These are phyloP conservation scores for Threskiornis aethiopicus DNA, from an alignment of 2,797 vertebrate genomes.

Conservation along the genomic window DNA sequence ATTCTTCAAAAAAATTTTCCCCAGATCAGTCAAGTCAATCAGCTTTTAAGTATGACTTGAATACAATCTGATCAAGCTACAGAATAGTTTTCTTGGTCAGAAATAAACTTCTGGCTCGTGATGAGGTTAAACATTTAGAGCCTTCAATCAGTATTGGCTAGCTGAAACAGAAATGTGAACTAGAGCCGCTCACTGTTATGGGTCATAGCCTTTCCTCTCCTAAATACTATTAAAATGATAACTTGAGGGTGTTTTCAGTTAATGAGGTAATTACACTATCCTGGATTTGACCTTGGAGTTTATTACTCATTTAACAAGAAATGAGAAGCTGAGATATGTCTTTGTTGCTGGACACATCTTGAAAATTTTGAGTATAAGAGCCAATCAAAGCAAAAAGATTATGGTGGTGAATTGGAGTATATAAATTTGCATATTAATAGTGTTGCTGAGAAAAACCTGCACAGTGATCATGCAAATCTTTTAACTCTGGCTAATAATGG, in stretches of 20 bases:
- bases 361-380: neutral
- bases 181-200: neutral
- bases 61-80: neutral
- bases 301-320: constrained; percentile 30
- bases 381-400: constrained; percentile 27
- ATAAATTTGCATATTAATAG: constrained; percentile 30
- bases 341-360: constrained; percentile 13
- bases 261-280: constrained; percentile 38
- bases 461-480: neutral
- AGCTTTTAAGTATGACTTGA: neutral
- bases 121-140: neutral
- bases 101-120: neutral
- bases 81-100: neutral
- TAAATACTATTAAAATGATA: neutral
- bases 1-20: neutral
- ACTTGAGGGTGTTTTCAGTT: neutral
- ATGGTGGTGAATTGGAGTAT: neutral
- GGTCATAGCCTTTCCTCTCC: neutral
- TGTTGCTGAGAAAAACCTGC: neutral
- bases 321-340: neutral
- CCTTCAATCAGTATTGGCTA: neutral
- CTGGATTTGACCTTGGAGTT: constrained; percentile 33
- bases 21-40: neutral
- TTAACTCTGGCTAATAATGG: neutral
- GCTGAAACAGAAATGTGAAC: neutral